Evolutionary conservation across 2,113 vertebrate genomes (phyloP), one percentile per base, ranked within the genome.

Genomic region (Pterocles orientalis): DNA sequence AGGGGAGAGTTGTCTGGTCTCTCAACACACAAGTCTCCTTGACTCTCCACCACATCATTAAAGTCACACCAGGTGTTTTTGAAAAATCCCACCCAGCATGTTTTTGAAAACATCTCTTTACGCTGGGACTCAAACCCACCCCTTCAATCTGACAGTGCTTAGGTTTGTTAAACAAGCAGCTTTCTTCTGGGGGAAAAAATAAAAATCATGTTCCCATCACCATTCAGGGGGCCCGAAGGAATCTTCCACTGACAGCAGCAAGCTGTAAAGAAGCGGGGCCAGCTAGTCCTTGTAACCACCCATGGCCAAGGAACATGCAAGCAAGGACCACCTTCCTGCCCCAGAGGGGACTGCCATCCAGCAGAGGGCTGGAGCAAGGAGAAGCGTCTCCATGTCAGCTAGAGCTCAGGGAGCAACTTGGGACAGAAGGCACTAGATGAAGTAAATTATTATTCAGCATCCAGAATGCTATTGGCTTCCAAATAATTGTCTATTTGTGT

Each of bases 401-500:
- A 47, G 54, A 57, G 72, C 80, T 66, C 78, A 73, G 91, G 56
- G 85, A 94, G 86, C 82, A 94, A 54, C 39, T 72, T 82, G 84
- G 91, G 76, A 90, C 82, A 94, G 45, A 93, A 91, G 43, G 84
- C 84, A 34, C 68, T 65, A 70, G 64, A 93, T 80, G 77, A 94
- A 97, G 76, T 71, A 77, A 94, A 90, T 82, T 85, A 87, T 92
- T 94, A 94, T 95, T 82, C 90, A 41, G 68, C 77, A 90, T 90
- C 73, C 81, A 92, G 88, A 96, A 50, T 14, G 14, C 92, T 25
- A 87, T 2, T 92, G 84, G 88, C 73, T 95, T 94, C 84, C 88
- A 95, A 73, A 96, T 94, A 97, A 89, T 87, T 95, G 93, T 96
- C 94, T 95, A 80, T 91, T 94, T 96, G 94, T 94, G 92, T 78